Evolutionary conservation across 2,888 invertebrate genomes (phyloP), one percentile per base, ranked within the genome.

Genomic region (Acleris emargana): DNA sequence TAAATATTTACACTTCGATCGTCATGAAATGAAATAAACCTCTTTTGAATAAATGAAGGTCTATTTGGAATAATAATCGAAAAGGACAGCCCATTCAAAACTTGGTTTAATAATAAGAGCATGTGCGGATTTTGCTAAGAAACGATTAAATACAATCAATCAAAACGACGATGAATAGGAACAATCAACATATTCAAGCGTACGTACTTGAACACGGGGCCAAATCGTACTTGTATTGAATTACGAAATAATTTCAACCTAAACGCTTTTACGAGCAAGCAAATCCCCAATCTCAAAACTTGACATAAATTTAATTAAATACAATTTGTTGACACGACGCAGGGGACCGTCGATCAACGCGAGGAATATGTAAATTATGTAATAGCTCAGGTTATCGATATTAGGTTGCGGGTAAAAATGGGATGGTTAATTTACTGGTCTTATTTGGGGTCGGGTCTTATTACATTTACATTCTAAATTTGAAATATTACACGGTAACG

Each of bases 251-350:
- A 59, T 64, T 64, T 52, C 62, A 43, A 64, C 59, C 58, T 64
- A 64, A 60, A 50, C 59, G 51, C 57, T 54, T 54, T 64, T 60
- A 42, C 43, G 59, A 50, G 42, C 66, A 61, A 61, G 45, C 66
- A 57, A 61, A 61, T 66, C 55, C 66, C 66, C 64, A 54, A 64
- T 66, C 66, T 66, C 51, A 52, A 66, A 66, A 55, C 61, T 64
- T 32, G 55, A 61, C 66, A 61, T 66, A 32, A 66, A 61, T 61
- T 66, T 66, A 66, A 66, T 66, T 66, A 66, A 66, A 66, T 66
- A 66, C 61, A 61, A 66, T 66, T 66, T 66, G 66, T 61, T 61
- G 66, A 57, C 66, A 61, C 57, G 45, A 52, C 66, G 55, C 60
- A 22, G 18, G 66, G 66, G 66, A 66, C 60, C 22, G 66, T 66